Base-by-base conservation (phyloP, 2,888 invertebrate genomes). In the Meandrusa payeni region DNA sequence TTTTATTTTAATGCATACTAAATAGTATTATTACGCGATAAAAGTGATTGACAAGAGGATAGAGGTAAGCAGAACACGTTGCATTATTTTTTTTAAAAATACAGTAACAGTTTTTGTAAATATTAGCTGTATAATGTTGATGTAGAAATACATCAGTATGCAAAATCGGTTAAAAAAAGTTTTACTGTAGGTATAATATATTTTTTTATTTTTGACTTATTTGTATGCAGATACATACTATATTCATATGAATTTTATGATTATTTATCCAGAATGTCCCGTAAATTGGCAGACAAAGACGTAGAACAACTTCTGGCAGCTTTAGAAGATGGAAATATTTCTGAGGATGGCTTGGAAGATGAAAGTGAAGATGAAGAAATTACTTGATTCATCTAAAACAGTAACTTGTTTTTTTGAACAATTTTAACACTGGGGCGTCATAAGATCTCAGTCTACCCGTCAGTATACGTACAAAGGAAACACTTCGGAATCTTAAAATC, bases 281-380 rank as follows among this genome's bases (percentile, higher is more conserved):
- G 48, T 48, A 50, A 29, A 48, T 0, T 52, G 39, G 39, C 37
- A 50, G 50, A 53, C 23, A 50, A 13, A 47, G 55, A 50, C 37
- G 12, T 13, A 49, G 44, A 51, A 50, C 46, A 51, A 47, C 37
- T 51, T 45, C 37, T 52, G 34, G 47, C 46, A 11, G 46, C 48
- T 46, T 55, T 55, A 47, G 52, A 55, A 44, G 51, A 54, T 54
- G 54, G 53, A 48, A 46, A 48, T 47, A 46, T 55, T 41, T 48
- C 51, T 47, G 52, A 51, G 37, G 51, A 54, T 50, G 51, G 48
- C 37, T 46, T 52, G 49, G 54, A 56, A 48, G 50, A 49, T 5
- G 13, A 6, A 7, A 24, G 5, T 24, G 24, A 15, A 7, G 13
- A 23, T 47, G 45, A 52, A 44, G 54, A 54, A 49, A 39, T n/a